Evolutionary conservation across 2,888 invertebrate species (phyloP).

Genomic region (Trachelus stipa): DNA sequence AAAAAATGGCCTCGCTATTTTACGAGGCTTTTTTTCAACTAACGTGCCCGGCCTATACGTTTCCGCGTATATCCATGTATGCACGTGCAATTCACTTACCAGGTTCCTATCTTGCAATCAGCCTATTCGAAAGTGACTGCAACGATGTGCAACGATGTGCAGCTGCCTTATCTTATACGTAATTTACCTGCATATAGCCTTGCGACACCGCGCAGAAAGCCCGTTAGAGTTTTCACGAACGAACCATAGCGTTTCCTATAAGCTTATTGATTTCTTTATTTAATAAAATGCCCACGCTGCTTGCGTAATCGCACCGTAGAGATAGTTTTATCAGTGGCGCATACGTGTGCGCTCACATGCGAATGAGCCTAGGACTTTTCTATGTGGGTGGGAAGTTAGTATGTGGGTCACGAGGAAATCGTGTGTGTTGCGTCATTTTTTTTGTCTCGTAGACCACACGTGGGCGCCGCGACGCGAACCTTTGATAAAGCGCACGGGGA

Average conservation of each 20-base stretch:
- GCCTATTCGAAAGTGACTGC: constrained; percentile 36
- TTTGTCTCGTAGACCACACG: constrained; percentile 47
- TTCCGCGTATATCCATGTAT: too few relatives aligned
- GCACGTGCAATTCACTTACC: constrained; percentile 2
- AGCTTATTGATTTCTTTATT: too few relatives aligned
- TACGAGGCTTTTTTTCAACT: too few relatives aligned
- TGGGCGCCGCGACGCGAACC: constrained; percentile 14
- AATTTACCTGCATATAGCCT: neutral
- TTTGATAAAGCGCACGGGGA: neutral
- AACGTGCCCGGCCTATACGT: too few relatives aligned
- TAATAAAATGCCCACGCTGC: neutral
- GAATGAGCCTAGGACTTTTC: constrained; percentile 22
- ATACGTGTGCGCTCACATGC: constrained; percentile 23
- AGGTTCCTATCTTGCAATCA: constrained; percentile 35
- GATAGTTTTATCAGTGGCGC: neutral
- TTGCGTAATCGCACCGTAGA: neutral
- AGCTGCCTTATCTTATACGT: constrained; percentile 1
- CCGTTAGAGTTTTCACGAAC: too few relatives aligned
- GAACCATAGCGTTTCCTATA: too few relatives aligned
- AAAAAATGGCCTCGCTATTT: too few relatives aligned
- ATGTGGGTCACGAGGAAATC: constrained; percentile 64
- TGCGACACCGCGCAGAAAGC: too few relatives aligned
- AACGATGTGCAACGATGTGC: constrained; percentile 8
- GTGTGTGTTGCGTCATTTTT: constrained; percentile 22
- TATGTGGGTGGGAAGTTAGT: constrained; percentile 36